A percentile compares a stretch with the other conserved stretches of the same genome.
Evolutionary conservation across 2,888 invertebrate species (phyloP).

Genomic region (Watsonalla binaria): DNA sequence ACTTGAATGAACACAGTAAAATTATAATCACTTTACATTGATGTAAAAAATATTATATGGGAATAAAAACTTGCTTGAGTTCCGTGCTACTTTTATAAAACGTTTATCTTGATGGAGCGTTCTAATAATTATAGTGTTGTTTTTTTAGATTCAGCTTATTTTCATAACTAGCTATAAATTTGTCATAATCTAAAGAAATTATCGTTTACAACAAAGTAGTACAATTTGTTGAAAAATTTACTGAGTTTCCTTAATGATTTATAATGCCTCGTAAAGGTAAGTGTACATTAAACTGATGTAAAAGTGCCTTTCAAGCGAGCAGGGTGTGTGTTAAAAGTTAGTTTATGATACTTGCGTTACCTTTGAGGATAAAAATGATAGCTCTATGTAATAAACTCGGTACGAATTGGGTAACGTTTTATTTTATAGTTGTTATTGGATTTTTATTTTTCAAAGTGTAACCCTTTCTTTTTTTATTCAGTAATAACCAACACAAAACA

Average conservation of each 20-base stretch:
- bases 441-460: too few species aligned
- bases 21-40: neutral
- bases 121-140: slow-evolving; percentile 15
- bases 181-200: slow-evolving; percentile 19
- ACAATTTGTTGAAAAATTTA: slow-evolving; percentile 9
- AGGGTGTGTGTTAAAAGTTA: slow-evolving; percentile 10
- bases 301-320: slow-evolving; percentile 3
- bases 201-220: slow-evolving; percentile 15
- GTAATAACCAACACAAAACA: too few species aligned
- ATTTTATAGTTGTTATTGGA: slow-evolving; percentile 4
- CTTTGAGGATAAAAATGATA: slow-evolving; percentile 11
- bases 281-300: slow-evolving; percentile 4
- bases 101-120: slow-evolving; percentile 4
- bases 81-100: slow-evolving; percentile 5
- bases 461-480: too few species aligned
- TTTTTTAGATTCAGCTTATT: slow-evolving; percentile 13
- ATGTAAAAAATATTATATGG: neutral
- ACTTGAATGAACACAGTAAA: too few species aligned
- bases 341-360: slow-evolving; percentile 15
- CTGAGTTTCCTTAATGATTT: slow-evolving; percentile 5
- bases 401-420: neutral
- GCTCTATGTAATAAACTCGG: slow-evolving; percentile 7
- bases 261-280: slow-evolving; percentile 4
- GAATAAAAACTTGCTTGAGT: neutral
- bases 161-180: slow-evolving; percentile 17